These are phyloP conservation scores for Brachyhypopomus occidentalis DNA, from an alignment of 2,113 vertebrate genomes.

Conservation along the genomic window DNA sequence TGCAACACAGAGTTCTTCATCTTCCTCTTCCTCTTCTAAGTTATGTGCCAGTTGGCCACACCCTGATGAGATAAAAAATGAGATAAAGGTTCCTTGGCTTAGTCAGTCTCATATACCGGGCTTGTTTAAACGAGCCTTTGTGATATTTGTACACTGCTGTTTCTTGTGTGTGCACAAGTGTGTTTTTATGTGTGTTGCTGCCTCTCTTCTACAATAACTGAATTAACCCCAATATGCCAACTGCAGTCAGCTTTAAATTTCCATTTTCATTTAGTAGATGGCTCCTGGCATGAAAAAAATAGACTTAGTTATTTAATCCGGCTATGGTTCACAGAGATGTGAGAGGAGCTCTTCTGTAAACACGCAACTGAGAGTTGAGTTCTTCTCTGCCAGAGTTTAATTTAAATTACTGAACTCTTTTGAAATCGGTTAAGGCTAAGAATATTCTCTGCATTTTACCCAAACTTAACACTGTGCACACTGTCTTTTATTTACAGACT, in stretches of 20 bases:
- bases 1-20: too few relatives aligned
- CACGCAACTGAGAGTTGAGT: not conserved
- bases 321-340: not conserved
- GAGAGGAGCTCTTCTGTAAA: not conserved
- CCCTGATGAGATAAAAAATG: too few relatives aligned
- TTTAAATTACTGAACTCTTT: not conserved
- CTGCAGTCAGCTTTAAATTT: not conserved
- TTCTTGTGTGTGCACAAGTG: not conserved
- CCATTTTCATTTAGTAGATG: slow-evolving; percentile 3
- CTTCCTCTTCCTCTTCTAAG: too few relatives aligned
- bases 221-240: slow-evolving; percentile 13
- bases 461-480: not conserved
- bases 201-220: not conserved
- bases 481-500: not conserved
- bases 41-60: too few relatives aligned
- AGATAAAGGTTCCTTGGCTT: too few relatives aligned
- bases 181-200: not conserved
- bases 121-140: not conserved
- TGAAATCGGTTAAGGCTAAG: not conserved
- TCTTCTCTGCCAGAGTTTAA: not conserved
- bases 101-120: not conserved
- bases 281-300: not conserved
- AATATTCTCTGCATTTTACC: not conserved
- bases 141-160: not conserved
- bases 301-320: not conserved